A percentile compares a stretch with the other conserved stretches of the same genome.
phyloP scores from a whole-genome alignment of 1,140 invertebrate genomes.

The Zaprionus nigranus region DNA sequence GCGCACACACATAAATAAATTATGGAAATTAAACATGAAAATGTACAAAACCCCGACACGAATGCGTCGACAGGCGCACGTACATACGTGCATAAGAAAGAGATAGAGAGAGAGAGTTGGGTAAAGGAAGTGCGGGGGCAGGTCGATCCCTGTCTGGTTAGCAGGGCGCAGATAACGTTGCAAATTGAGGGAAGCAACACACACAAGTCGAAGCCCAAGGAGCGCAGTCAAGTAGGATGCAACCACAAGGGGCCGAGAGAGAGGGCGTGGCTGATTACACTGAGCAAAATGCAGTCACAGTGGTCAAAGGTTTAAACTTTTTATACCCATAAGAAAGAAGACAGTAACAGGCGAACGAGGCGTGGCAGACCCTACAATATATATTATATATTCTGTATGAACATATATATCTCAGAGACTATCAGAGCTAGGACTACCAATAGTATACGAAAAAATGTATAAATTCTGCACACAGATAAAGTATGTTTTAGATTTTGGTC shows the following conservation, averaged over 20 bases:
- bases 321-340: no score
- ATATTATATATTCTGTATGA: no score
- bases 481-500: no score
- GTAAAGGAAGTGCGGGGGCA: not conserved
- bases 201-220: constrained; percentile 19
- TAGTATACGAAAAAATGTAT: no score
- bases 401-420: no score
- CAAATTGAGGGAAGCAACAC: constrained; percentile 78
- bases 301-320: no score
- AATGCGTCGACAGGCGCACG: constrained; percentile 55
- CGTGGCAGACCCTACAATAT: no score
- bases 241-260: not conserved
- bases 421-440: no score
- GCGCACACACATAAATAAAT: constrained; percentile 73
- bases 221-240: not conserved
- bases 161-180: constrained; percentile 57
- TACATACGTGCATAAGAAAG: constrained; percentile 6
- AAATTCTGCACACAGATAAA: no score
- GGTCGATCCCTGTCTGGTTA: constrained; percentile 31
- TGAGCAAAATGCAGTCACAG: not conserved
- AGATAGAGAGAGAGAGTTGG: not conserved
- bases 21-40: constrained; percentile 82
- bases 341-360: no score
- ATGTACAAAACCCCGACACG: constrained; percentile 71
- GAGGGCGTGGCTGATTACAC: constrained; percentile 4